Evolutionary conservation across 2,797 vertebrate species (phyloP).

Genomic region (Cirrhinus mrigala): DNA sequence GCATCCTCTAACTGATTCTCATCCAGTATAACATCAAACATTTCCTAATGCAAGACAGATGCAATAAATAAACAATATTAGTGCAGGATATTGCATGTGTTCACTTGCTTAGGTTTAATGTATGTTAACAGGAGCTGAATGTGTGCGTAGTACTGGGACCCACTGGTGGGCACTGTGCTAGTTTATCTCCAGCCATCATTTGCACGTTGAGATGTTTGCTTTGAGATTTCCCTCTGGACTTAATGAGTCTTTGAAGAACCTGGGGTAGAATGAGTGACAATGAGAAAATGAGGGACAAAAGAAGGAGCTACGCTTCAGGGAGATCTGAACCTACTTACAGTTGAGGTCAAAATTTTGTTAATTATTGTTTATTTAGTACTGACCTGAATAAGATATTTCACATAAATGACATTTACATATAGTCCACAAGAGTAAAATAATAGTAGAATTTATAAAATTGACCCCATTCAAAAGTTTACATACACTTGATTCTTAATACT

Average conservation of each 20-base stretch:
- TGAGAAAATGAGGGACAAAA: slow-evolving; percentile 19
- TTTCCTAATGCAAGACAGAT: slow-evolving; percentile 79
- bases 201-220: slow-evolving; percentile 97
- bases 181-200: slow-evolving; percentile 97
- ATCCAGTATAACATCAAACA: slow-evolving; percentile 95
- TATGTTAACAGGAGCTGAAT: neutral
- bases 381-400: too few relatives aligned
- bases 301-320: neutral
- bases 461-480: too few relatives aligned
- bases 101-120: neutral
- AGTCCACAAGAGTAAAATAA: too few relatives aligned
- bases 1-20: slow-evolving; percentile 97
- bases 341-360: too few relatives aligned
- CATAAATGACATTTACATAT: too few relatives aligned
- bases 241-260: slow-evolving; percentile 94
- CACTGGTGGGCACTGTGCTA: slow-evolving; percentile 94
- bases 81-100: neutral
- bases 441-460: too few relatives aligned
- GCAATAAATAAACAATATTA: neutral
- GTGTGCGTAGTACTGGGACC: slow-evolving; percentile 52
- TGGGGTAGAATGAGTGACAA: slow-evolving; percentile 61
- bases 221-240: slow-evolving; percentile 95
- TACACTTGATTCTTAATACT: too few relatives aligned
- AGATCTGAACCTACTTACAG: neutral
- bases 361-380: too few relatives aligned